Percentiles rank a stretch among this genome's conserved stretches.
These are phyloP conservation scores for Oxygymnocypris stewartii DNA, from an alignment of 2,113 vertebrate species.

Conservation along the genomic window DNA sequence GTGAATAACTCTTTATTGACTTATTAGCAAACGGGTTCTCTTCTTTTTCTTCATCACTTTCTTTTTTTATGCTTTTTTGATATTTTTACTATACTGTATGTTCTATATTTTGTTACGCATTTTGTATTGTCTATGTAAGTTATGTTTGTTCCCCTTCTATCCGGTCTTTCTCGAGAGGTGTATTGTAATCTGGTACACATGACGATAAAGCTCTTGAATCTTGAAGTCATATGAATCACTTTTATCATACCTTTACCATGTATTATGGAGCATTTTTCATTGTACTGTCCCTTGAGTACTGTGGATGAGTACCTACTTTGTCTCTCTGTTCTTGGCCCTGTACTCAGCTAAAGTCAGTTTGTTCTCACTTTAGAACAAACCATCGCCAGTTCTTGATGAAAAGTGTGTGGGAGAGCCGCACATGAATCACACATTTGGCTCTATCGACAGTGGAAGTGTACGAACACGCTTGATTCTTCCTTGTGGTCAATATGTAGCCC, in stretches of 20 bases:
- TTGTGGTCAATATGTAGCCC: slow-evolving; percentile 24
- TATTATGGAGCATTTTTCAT: background rate
- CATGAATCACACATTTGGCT: slow-evolving; percentile 25
- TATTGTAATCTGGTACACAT: too few species aligned
- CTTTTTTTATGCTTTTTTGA: too few species aligned
- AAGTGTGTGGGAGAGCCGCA: slow-evolving; percentile 18
- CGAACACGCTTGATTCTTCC: background rate
- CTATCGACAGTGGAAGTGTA: slow-evolving; percentile 1
- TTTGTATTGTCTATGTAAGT: too few species aligned
- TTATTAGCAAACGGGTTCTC: too few species aligned
- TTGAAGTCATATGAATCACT: background rate
- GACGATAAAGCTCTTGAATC: too few species aligned
- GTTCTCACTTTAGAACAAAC: slow-evolving; percentile 26
- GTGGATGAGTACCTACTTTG: background rate
- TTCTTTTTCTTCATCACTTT: too few species aligned
- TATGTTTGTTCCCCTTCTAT: too few species aligned
- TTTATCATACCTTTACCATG: background rate
- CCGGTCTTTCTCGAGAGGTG: too few species aligned
- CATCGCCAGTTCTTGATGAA: slow-evolving; percentile 11
- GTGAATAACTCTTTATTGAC: too few species aligned
- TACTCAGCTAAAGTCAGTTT: background rate
- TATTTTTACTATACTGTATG: too few species aligned
- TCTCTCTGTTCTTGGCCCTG: background rate
- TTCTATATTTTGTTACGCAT: too few species aligned
- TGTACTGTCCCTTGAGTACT: background rate